Evolutionary conservation across 2,113 vertebrate species (phyloP).

Genomic region (Perognathus longimembris): DNA sequence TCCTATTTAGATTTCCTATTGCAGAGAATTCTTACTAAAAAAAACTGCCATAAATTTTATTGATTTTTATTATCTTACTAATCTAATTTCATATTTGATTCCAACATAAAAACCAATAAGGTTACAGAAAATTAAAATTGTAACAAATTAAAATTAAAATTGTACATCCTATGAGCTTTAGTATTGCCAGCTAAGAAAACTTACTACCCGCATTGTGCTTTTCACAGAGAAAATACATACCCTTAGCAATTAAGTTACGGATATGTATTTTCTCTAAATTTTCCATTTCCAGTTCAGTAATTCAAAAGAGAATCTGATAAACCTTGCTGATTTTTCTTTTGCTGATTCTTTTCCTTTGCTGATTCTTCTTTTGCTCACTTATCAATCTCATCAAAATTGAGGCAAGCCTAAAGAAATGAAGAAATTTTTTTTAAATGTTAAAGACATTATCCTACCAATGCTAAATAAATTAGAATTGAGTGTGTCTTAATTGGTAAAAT

Average conservation of each 20-base stretch:
- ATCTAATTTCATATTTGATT: conserved; percentile 42
- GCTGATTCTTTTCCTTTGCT: conserved; percentile 52
- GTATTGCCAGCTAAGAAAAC: background rate
- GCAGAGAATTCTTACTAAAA: background rate
- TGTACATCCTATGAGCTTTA: conserved; percentile 2
- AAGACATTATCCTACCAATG: conserved; percentile 7
- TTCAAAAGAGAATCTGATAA: conserved; percentile 60
- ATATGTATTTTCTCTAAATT: conserved; percentile 4
- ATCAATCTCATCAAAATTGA: conserved; percentile 65
- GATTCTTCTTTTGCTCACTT: conserved; percentile 59
- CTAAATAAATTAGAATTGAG: conserved; percentile 55
- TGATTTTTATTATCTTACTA: conserved; percentile 10
- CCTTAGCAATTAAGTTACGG: too few species aligned
- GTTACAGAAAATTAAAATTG: conserved; percentile 38
- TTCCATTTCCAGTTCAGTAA: background rate
- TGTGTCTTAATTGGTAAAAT: too few species aligned
- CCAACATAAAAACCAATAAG: conserved; percentile 56
- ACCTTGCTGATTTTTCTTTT: conserved; percentile 60
- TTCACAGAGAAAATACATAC: background rate
- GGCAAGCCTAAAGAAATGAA: conserved; percentile 44
- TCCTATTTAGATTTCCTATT: background rate
- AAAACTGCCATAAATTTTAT: background rate
- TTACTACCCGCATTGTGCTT: background rate
- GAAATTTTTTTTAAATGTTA: conserved; percentile 13
- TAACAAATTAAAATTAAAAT: conserved; percentile 1